Base-by-base conservation (phyloP, 2,113 vertebrate genomes). In the Scytalopus superciliaris region DNA sequence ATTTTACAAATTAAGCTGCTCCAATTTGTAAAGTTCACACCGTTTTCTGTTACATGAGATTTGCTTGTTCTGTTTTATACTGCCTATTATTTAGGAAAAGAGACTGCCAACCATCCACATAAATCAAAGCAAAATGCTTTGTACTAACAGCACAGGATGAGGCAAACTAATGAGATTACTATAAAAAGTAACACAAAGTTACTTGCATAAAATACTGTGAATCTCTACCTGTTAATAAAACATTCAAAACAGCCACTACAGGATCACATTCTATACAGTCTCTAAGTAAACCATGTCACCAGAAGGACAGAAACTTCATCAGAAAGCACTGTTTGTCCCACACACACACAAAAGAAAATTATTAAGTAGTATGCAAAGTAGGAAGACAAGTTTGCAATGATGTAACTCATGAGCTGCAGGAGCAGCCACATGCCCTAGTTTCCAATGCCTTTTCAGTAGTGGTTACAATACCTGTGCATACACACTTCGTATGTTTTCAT, bases 401-500 rank as follows among this genome's bases (percentile, higher is more conserved):
- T 31, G 40, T 37, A 87, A 85, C 40, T 44, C 33, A 7, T 22
- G 30, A 49, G 2, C 28, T 39, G 57, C 70, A 45, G 22, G 5
- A 49, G 66, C 74, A 57, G 84, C 13, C 37, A 5, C 56, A 10
- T 0, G 0, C 37, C 87, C 59, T 44, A 4, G n/a, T 45, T 74
- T 19, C 49, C 76, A 14, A 3, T 27, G 50, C 68, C 45, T 21
- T 62, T 16, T 37, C 52, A 18, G 42, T 3, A 3, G 3, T 40
- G 44, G 25, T 79, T 82, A 39, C 81, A 67, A 4, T 63, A 82
- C 21, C 30, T 1, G 0, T 3, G n/a, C 3, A 1, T 1, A 14
- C 18, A 30, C 3, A 0, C 37, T 62, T 28, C 1, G 9, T 14
- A 4, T 55, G 33, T 40, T 72, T 60, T n/a, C 52, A 44, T 13